A percentile compares a stretch with the other conserved stretches of the same genome.
Conservation (phyloP, 2,797 vertebrate species). For the Parauchenoglanis ngamensis region DNA sequence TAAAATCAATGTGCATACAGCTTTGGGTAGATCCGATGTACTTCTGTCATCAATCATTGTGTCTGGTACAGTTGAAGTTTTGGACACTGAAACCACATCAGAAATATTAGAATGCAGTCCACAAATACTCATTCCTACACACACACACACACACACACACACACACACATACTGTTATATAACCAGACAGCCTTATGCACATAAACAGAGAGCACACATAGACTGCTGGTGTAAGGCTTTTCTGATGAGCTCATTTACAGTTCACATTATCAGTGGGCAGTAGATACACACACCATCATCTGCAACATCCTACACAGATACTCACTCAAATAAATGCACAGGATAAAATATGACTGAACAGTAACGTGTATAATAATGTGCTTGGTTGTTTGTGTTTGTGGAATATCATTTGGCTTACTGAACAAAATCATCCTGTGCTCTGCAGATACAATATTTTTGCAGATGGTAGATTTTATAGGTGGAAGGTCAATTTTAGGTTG, state of each 20-base stretch:
- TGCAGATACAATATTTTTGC: neutral
- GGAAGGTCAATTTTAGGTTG: neutral
- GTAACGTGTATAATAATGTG: neutral
- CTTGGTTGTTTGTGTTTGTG: neutral
- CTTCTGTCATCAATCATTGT: neutral
- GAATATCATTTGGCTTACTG: neutral
- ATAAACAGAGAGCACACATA: constrained; percentile 8
- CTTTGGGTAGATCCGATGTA: neutral
- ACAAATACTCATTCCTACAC: neutral
- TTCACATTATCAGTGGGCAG: constrained; percentile 3
- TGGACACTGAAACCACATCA: constrained; percentile 20
- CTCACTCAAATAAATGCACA: neutral
- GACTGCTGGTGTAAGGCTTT: neutral
- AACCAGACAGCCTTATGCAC: neutral
- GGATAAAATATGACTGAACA: neutral
- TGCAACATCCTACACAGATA: neutral
- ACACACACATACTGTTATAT: neutral
- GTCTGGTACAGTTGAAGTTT: neutral
- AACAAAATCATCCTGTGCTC: neutral
- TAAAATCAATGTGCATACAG: neutral
- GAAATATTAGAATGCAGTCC: neutral
- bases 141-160: no score
- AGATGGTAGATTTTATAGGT: neutral
- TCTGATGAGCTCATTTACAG: constrained; percentile 19
- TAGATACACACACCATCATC: neutral